phyloP scores from a whole-genome alignment of 2,888 invertebrate genomes.

The Machimus rusticus region DNA sequence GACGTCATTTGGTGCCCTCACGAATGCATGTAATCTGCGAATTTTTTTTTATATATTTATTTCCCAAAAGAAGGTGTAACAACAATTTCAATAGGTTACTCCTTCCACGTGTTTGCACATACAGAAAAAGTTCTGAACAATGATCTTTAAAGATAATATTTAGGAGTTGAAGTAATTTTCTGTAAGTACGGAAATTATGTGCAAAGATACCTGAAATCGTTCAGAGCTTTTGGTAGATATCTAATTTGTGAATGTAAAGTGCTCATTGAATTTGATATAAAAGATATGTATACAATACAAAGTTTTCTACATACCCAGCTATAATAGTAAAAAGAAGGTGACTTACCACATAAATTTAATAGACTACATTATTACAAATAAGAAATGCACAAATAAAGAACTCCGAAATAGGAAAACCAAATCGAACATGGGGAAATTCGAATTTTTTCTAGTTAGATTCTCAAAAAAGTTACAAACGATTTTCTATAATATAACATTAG shows the following conservation, averaged over 20 bases:
- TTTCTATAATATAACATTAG: not conserved
- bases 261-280: not conserved
- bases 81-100: not conserved
- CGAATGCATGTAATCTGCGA: not conserved
- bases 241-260: not conserved
- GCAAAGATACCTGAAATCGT: not conserved
- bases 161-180: not conserved
- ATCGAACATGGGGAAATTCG: too few species aligned
- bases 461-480: too few species aligned
- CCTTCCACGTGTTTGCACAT: not conserved
- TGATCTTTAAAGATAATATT: not conserved
- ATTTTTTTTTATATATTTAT: not conserved
- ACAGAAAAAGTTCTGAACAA: not conserved
- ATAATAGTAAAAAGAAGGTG: not conserved
- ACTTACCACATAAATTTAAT: not conserved
- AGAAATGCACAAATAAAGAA: not conserved
- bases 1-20: constrained; percentile 28
- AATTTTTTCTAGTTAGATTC: too few species aligned
- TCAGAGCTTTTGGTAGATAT: not conserved
- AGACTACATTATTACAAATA: not conserved
- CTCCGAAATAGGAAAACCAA: not conserved
- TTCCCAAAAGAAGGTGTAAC: not conserved
- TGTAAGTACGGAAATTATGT: not conserved
- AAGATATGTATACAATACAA: not conserved
- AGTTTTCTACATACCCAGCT: not conserved